Evolutionary conservation across 1,140 invertebrate species (phyloP), one percentile per base, ranked within the genome.

Genomic region (Diuraphis noxia): DNA sequence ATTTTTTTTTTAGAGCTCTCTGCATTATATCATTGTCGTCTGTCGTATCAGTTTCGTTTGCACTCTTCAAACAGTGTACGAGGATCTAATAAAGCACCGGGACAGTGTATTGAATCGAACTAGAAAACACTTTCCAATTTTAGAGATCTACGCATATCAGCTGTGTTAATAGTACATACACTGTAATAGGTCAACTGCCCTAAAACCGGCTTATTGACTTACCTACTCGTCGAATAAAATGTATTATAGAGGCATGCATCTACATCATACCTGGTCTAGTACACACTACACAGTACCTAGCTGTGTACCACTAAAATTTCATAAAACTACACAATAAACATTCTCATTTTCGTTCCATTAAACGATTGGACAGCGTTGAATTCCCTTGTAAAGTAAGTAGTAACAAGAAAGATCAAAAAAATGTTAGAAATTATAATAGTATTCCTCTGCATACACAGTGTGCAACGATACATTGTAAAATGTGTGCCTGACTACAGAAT

Each of bases 111-210:
- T 9, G 79, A 81, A 81, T 81, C 38, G 25, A 17, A 84, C 40
- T 41, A 84, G 82, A 84, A 84, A 84, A 84, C 82, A 41, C 82
- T 84, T 84, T 84, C 82, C 40, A 84, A 84, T 84, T 84, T 43
- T 84, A 84, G 40, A 84, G 40, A 84, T 84, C 81, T 84, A 41
- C 41, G 40, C 81, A 25, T 84, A 84, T 41, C 81, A 19, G 38
- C 25, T 43, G 41, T 84, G 82, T 43, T n/a, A 84, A 43, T 43
- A 43, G 23, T 41, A 30, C 13, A n/a, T 40, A 19, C 25, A 79
- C 38, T 84, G 40, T 41, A 41, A 84, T 84, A 84, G 40, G 40
- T 84, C 40, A 84, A 46, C 40, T 38, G 36, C 79, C 79, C 36
- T 38, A 23, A 84, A 84, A 84, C 82, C 82, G 82, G 82, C 56